Percentiles rank a stretch among this genome's conserved stretches.
phyloP scores from a whole-genome alignment of 2,888 invertebrate genomes.

The Aleiodes testaceus region DNA sequence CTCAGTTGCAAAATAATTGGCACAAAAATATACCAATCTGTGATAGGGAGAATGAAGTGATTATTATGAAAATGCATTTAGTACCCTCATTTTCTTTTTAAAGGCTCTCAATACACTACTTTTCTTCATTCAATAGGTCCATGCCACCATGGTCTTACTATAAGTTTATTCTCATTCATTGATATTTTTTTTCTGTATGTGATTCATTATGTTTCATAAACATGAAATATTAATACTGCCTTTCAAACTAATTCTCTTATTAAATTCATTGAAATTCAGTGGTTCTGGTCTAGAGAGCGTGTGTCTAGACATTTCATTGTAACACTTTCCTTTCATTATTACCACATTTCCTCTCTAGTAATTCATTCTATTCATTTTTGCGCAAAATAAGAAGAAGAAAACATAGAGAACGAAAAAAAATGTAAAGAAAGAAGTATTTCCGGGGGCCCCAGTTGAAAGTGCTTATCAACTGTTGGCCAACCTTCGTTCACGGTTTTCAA shows the following conservation, averaged over 20 bases:
- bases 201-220: conserved; percentile 40
- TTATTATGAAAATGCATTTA: conserved; percentile 30
- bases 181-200: conserved; percentile 29
- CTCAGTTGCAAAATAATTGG: conserved; percentile 16
- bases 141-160: conserved; percentile 66
- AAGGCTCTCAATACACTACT: conserved; percentile 37
- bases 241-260: conserved; percentile 42
- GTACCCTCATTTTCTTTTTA: conserved; percentile 30
- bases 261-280: conserved; percentile 14
- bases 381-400: background rate
- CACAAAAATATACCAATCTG: conserved; percentile 33
- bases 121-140: conserved; percentile 51
- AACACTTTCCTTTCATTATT: conserved; percentile 1
- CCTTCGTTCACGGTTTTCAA: conserved; percentile 22
- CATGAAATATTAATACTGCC: conserved; percentile 65
- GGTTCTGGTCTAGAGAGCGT: conserved; percentile 22
- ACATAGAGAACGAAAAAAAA: too few species aligned
- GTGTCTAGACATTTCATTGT: conserved; percentile 1
- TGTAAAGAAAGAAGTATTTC: conserved; percentile 9
- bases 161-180: conserved; percentile 44
- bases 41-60: conserved; percentile 31
- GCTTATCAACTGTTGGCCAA: conserved; percentile 9
- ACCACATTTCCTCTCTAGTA: conserved; percentile 17
- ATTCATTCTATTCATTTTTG: background rate
- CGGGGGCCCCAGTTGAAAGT: conserved; percentile 14